A percentile compares a stretch with the other conserved stretches of the same genome.
These are phyloP conservation scores for Pangasius mekongensis DNA, from an alignment of 2,797 vertebrate species.

Conservation along the genomic window DNA sequence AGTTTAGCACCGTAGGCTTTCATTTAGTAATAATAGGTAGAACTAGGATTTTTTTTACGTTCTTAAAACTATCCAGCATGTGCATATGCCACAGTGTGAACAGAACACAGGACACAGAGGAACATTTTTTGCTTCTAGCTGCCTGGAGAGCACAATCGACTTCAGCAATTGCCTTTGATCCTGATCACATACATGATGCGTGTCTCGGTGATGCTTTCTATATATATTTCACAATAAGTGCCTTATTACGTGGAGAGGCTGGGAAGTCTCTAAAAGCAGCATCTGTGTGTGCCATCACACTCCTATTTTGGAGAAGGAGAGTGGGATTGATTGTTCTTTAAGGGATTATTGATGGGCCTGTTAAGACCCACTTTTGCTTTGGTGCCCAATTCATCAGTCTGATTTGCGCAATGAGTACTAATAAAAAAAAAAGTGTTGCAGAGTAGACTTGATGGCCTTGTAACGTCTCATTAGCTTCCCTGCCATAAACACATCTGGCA, in stretches of 20 bases:
- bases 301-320: conserved; percentile 34
- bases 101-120: conserved; percentile 2
- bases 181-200: conserved; percentile 18
- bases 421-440: conserved; percentile 21
- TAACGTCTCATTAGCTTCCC: conserved; percentile 48
- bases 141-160: conserved; percentile 6
- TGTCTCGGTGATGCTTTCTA: conserved; percentile 21
- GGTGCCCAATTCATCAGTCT: conserved; percentile 59
- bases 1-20: not conserved
- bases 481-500: conserved; percentile 37
- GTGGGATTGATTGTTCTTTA: conserved; percentile 51
- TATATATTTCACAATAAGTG: conserved; percentile 40
- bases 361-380: conserved; percentile 51
- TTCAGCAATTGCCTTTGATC: conserved; percentile 39
- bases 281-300: conserved; percentile 30
- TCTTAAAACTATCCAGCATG: not conserved
- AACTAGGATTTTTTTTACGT: not conserved
- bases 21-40: not conserved
- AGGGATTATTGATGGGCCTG: conserved; percentile 56
- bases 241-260: conserved; percentile 33
- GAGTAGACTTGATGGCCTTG: conserved; percentile 29
- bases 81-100: not conserved
- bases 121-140: not conserved
- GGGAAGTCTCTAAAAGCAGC: conserved; percentile 36
- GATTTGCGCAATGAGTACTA: conserved; percentile 49